A percentile compares a stretch with the other conserved stretches of the same genome.
phyloP scores from a whole-genome alignment of 2,113 vertebrate species.

The Cyprinus carpio region DNA sequence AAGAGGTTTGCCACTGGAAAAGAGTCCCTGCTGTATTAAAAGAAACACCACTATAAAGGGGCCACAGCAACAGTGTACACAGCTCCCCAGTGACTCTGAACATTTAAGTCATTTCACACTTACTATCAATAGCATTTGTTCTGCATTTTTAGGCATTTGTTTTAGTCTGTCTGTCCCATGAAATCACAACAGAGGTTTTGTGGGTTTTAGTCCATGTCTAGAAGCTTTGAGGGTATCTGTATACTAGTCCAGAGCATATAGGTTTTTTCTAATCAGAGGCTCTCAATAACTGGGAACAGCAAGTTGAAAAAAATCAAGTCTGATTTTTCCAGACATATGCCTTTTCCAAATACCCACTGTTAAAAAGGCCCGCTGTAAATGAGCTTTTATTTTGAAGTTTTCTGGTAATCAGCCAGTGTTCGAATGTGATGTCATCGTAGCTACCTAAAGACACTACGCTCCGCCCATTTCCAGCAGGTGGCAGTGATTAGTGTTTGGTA shows the following conservation, averaged over 20 bases:
- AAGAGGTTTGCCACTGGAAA: conserved; percentile 16
- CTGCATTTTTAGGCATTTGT: conserved; percentile 12
- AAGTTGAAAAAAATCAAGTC: too few species aligned
- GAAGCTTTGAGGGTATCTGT: not conserved
- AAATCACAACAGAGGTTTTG: not conserved
- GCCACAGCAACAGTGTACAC: conserved; percentile 13
- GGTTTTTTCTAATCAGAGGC: not conserved
- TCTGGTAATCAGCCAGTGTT: too few species aligned
- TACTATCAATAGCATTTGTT: conserved; percentile 1
- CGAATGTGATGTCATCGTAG: too few species aligned
- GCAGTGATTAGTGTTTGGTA: too few species aligned
- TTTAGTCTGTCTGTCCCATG: not conserved
- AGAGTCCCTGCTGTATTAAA: conserved; percentile 31
- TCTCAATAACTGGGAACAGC: not conserved
- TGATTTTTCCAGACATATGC: too few species aligned
- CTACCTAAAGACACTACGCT: too few species aligned
- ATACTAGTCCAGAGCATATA: not conserved
- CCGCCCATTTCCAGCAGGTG: too few species aligned
- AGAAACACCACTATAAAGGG: not conserved
- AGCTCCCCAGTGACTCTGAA: conserved; percentile 9
- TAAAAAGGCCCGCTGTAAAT: too few species aligned
- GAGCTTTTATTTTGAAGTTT: too few species aligned
- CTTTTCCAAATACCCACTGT: too few species aligned
- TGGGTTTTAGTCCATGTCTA: not conserved
- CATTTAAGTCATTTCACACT: conserved; percentile 2